Base-by-base conservation (phyloP, 2,888 invertebrate genomes). In the Choreutis nemorana region DNA sequence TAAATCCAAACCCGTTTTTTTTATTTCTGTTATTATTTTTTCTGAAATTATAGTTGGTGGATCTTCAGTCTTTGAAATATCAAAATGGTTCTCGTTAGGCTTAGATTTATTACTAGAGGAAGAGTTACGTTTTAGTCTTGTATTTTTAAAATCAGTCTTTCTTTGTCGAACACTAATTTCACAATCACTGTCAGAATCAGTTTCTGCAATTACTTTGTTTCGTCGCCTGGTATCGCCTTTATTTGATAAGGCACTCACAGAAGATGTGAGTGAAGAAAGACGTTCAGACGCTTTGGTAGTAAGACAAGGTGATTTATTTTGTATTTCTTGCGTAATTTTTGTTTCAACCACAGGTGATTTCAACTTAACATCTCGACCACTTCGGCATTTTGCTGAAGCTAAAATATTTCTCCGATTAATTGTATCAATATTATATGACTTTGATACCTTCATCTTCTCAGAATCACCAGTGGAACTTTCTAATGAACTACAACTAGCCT, bases 331-430 rank as follows among this genome's bases (percentile, higher is more conserved):
- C 35, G 84, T 78, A 60, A 87, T 85, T 54, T 87, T 87, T 38
- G 89, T 81, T 67, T 89, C 87, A 48, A 89, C 84, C 40, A 88
- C 80, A 25, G 89, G 85, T 23, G 87, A 88, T 27, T 87, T 86
- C 9, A 83, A 79, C 46, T 87, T 88, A 31, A 85, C 77, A 58
- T 90, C 89, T 44, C 86, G 83, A 4, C 91, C 93, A 57, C 90
- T 91, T 48, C 92, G 84, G 55, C 90, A 90, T 64, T 90, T 89
- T 1, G 93, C 91, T 26, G 91, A 92, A 12, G 92, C 90, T 29
- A 94, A 73, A 41, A 94, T 92, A 57, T 92, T 93, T 63, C 91
- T 89, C 29, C 93, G 83, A 59, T 92, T 93, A 38, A 91, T 87
- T 2, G 90, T 90, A 60, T 91, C 91, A 23, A 90, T 87, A 48